A percentile compares a stretch with the other conserved stretches of the same genome.
Conservation (phyloP, 2,888 invertebrate genomes). For the Polydrusus cervinus region DNA sequence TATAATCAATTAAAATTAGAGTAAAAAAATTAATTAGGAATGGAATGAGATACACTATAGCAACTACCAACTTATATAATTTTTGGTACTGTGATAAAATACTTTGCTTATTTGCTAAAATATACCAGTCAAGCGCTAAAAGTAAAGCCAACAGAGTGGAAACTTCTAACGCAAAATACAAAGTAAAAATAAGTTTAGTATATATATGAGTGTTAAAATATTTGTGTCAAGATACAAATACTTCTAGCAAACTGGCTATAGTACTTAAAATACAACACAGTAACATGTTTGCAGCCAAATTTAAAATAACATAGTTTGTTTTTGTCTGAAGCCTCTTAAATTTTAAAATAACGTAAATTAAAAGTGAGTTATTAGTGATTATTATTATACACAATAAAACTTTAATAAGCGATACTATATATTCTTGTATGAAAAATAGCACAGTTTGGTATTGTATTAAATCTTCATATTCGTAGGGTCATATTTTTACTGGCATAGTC, state of each 20-base stretch:
- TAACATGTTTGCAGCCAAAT: background rate
- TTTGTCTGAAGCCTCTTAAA: constrained; percentile 22
- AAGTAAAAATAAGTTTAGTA: too few species aligned
- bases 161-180: background rate
- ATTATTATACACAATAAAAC: constrained; percentile 15
- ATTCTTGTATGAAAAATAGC: background rate
- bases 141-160: background rate
- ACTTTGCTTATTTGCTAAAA: background rate
- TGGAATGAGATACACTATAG: background rate
- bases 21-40: background rate
- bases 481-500: background rate
- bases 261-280: background rate
- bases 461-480: background rate
- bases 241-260: too few species aligned
- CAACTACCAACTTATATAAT: constrained; percentile 1
- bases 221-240: too few species aligned
- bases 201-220: too few species aligned
- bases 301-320: constrained; percentile 27
- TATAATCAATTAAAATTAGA: background rate
- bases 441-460: background rate
- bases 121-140: constrained; percentile 1
- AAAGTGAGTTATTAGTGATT: constrained; percentile 21
- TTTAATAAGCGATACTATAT: background rate
- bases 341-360: constrained; percentile 10
- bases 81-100: background rate